Evolutionary conservation across 2,888 invertebrate genomes (phyloP).

Genomic region (Tetanocera ferruginea): DNA sequence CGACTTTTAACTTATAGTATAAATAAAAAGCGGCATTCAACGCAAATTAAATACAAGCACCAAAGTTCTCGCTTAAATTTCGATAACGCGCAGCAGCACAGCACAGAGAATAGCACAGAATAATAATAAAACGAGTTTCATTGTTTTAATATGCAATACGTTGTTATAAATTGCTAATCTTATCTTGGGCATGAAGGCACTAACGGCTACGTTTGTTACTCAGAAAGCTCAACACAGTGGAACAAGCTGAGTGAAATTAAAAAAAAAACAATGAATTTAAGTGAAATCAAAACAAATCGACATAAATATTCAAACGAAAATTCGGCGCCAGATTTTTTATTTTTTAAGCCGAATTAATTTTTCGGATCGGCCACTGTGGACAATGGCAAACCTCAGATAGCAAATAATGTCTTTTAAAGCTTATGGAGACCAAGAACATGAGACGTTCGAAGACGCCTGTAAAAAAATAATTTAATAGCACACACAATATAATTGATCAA

Average conservation of each 20-base stretch:
- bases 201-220: neutral
- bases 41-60: neutral
- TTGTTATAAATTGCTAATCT: constrained; percentile 32
- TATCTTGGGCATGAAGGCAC: constrained; percentile 18
- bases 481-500: too few relatives aligned
- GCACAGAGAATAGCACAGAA: neutral
- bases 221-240: constrained; percentile 15
- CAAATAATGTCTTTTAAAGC: too few relatives aligned
- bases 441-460: too few relatives aligned
- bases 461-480: too few relatives aligned
- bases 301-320: too few relatives aligned
- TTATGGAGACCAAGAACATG: too few relatives aligned
- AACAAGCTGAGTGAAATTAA: neutral
- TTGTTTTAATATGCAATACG: constrained; percentile 33
- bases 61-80: constrained; percentile 35
- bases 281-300: too few relatives aligned
- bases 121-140: constrained; percentile 37
- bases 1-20: neutral
- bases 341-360: too few relatives aligned
- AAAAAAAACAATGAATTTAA: neutral
- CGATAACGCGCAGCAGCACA: constrained; percentile 30
- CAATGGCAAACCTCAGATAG: too few relatives aligned
- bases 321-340: too few relatives aligned
- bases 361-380: too few relatives aligned
- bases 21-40: constrained; percentile 28